phyloP scores from a whole-genome alignment of 2,888 invertebrate genomes.

The Cancer borealis region DNA sequence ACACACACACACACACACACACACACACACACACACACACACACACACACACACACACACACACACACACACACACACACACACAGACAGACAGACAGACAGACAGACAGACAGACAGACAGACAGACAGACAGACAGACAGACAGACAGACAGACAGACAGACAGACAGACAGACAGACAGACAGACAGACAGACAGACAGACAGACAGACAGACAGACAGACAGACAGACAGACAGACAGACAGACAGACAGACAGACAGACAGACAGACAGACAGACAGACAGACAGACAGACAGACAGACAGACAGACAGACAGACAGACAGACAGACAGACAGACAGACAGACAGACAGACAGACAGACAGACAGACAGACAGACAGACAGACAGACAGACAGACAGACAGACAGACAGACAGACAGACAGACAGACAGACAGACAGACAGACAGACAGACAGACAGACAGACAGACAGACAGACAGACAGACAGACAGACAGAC shows the following conservation, averaged over 20 bases:
- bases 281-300: neutral
- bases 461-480: slow-evolving; percentile 20
- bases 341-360: neutral
- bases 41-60: neutral
- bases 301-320: neutral
- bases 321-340: slow-evolving; percentile 8
- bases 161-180: neutral
- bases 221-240: neutral
- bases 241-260: neutral
- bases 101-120: neutral
- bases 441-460: neutral
- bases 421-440: neutral
- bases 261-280: neutral
- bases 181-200: neutral
- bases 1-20: neutral
- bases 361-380: neutral
- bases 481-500: neutral
- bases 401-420: neutral
- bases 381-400: neutral
- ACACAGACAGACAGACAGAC: slow-evolving; percentile 16
- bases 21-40: neutral
- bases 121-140: neutral
- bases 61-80: slow-evolving; percentile 11
- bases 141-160: neutral
- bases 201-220: slow-evolving; percentile 20